Evolutionary conservation across 2,888 invertebrate species (phyloP).

Genomic region (Chloroclysta siterata): DNA sequence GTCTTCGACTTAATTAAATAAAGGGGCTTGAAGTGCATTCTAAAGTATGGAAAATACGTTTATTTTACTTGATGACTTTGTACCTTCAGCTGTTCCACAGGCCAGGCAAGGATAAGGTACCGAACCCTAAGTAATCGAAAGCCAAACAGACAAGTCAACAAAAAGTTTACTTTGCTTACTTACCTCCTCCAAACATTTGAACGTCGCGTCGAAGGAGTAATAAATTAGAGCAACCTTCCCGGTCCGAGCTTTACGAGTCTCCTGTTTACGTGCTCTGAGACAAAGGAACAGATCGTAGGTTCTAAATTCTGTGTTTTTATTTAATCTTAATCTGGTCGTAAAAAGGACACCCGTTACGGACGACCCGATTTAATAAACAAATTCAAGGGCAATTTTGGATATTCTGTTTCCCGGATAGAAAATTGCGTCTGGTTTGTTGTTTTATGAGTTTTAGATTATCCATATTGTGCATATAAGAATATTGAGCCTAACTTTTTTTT

Average conservation of each 20-base stretch:
- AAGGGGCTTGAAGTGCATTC: no score
- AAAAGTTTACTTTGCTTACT: constrained; percentile 28
- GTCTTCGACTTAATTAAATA: no score
- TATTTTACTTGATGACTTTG: background rate
- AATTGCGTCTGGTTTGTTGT: no score
- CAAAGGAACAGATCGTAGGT: constrained; percentile 40
- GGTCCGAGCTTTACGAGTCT: constrained; percentile 32
- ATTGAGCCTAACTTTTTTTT: no score
- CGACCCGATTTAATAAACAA: constrained; percentile 17
- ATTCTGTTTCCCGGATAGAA: no score
- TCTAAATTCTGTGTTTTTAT: constrained; percentile 49
- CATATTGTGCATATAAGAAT: no score
- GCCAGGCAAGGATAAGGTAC: background rate
- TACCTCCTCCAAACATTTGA: constrained; percentile 16
- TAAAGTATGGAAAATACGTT: no score
- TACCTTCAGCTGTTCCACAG: background rate
- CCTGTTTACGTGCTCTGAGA: constrained; percentile 40
- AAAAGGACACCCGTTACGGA: constrained; percentile 46
- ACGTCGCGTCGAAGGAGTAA: constrained; percentile 16
- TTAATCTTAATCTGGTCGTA: constrained; percentile 61
- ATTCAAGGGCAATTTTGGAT: background rate
- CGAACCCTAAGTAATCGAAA: constrained; percentile 16
- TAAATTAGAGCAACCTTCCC: constrained; percentile 24
- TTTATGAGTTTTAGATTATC: no score
- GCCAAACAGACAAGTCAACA: constrained; percentile 30